phyloP scores from a whole-genome alignment of 2,888 invertebrate genomes.

The Calameuta filiformis region DNA sequence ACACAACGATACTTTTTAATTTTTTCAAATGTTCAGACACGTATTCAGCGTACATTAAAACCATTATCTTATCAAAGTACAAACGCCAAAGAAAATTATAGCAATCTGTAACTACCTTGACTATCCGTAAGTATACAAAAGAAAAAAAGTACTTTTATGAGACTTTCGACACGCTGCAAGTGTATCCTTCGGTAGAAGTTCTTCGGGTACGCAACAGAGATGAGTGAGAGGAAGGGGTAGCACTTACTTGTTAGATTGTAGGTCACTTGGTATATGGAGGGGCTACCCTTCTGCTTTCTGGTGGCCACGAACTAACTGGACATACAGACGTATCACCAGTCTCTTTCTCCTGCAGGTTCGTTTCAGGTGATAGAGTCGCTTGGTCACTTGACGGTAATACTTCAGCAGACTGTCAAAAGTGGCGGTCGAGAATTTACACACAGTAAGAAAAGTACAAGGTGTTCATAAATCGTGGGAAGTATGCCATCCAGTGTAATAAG shows the following conservation, averaged over 20 bases:
- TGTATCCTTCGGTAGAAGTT: background rate
- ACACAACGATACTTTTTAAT: no score
- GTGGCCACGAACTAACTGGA: constrained; percentile 62
- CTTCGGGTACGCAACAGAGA: background rate
- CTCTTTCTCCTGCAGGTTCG: constrained; percentile 56
- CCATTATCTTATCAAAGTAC: no score
- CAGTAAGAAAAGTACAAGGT: background rate
- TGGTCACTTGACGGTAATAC: background rate
- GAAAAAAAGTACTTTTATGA: background rate
- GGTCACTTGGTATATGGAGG: constrained; percentile 55
- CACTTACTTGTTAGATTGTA: constrained; percentile 52
- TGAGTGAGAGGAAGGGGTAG: constrained; percentile 36
- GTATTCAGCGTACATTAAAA: no score
- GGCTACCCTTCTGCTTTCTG: constrained; percentile 54
- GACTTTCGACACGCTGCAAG: background rate
- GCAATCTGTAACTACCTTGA: no score
- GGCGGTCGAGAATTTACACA: background rate
- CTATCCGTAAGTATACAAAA: background rate
- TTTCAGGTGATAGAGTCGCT: constrained; percentile 46
- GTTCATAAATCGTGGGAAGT: background rate
- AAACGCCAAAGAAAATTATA: no score
- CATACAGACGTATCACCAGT: constrained; percentile 56
- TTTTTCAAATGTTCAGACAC: no score
- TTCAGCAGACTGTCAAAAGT: background rate
- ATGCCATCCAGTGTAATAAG: background rate